Conservation (phyloP, 2,113 vertebrate genomes). For the Herpetotheres cachinnans region DNA sequence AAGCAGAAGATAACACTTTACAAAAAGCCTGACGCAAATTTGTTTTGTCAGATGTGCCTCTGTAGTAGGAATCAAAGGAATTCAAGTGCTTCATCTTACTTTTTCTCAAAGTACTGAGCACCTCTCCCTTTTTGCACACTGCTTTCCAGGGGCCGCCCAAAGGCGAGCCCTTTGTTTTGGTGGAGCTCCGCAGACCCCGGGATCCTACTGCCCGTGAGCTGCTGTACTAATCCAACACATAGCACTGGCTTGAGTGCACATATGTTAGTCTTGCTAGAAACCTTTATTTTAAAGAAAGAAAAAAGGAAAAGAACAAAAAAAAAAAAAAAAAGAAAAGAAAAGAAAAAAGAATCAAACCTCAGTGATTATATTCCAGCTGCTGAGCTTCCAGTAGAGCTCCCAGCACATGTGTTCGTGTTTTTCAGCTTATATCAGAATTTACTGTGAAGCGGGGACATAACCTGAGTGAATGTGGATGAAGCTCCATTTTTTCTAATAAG, state of each 20-base stretch:
- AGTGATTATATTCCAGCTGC: not conserved
- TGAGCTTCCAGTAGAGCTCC: not conserved
- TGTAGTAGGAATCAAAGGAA: not conserved
- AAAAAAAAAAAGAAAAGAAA: too few species aligned
- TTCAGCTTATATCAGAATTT: not conserved
- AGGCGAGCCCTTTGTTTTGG: not conserved
- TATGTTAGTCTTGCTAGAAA: not conserved
- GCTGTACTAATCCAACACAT: not conserved
- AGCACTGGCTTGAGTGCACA: not conserved
- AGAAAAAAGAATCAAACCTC: not conserved
- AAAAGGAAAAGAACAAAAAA: not conserved
- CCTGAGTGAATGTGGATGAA: not conserved
- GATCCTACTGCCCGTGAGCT: not conserved
- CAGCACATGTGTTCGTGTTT: not conserved
- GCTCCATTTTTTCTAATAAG: not conserved
- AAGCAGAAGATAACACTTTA: not conserved
- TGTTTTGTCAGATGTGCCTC: constrained; percentile 9
- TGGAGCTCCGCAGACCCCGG: not conserved
- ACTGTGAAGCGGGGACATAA: not conserved
- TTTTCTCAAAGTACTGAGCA: not conserved
- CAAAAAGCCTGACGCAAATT: not conserved
- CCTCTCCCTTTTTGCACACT: not conserved
- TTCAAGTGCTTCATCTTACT: not conserved
- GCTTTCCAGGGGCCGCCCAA: not conserved
- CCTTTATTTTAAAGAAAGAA: not conserved